Conservation (phyloP, 2,888 invertebrate genomes). For the Syrphus vitripennis region DNA sequence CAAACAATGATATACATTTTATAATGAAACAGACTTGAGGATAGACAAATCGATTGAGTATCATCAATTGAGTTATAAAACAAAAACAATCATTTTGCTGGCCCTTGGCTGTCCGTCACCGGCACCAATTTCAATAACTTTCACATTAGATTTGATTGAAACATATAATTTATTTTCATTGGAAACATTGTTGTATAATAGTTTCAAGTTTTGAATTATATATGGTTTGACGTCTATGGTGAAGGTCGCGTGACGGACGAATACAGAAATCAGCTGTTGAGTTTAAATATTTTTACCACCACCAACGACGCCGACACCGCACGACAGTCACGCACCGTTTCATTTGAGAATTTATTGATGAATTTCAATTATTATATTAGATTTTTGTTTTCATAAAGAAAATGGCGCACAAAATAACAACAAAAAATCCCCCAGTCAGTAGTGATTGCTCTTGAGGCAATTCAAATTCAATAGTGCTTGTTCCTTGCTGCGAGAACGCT, state of each 20-base stretch:
- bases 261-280: slow-evolving; percentile 45
- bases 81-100: neutral
- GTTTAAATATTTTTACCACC: neutral
- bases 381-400: slow-evolving; percentile 31
- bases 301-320: neutral
- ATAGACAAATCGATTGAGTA: neutral
- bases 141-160: neutral
- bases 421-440: neutral
- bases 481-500: neutral
- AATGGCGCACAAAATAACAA: slow-evolving; percentile 22
- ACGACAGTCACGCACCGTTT: slow-evolving; percentile 30
- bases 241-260: slow-evolving; percentile 44
- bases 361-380: slow-evolving; percentile 61
- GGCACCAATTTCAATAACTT: neutral
- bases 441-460: neutral
- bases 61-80: neutral
- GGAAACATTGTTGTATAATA: neutral
- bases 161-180: neutral
- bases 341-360: slow-evolving; percentile 46
- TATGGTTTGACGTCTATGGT: neutral
- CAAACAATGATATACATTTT: neutral
- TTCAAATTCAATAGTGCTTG: neutral
- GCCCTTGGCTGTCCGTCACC: too few relatives aligned
- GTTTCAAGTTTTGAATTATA: neutral
- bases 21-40: neutral